Evolutionary conservation across 2,797 vertebrate species (phyloP).

Genomic region (Scyliorhinus canicula): DNA sequence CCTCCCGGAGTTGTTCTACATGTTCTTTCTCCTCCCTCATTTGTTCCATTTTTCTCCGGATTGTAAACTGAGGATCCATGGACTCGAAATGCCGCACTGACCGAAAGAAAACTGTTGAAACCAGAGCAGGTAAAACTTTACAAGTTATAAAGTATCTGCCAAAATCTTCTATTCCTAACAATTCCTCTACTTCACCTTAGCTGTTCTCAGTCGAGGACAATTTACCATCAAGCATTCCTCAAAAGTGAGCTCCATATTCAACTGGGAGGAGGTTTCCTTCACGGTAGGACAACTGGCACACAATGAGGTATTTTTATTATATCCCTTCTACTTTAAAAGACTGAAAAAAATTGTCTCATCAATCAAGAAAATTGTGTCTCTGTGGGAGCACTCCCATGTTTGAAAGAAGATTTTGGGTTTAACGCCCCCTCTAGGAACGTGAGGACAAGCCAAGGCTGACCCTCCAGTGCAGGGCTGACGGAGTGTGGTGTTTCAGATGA

Average conservation of each 20-base stretch:
- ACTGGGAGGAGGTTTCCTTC: neutral
- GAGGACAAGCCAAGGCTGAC: neutral
- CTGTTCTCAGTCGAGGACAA: neutral
- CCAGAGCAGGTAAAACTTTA: neutral
- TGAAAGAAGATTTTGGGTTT: neutral
- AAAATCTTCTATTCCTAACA: neutral
- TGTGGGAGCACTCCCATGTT: no score
- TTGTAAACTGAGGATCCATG: slow-evolving; percentile 89
- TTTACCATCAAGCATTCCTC: neutral
- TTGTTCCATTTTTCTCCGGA: slow-evolving; percentile 93
- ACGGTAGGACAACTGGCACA: neutral
- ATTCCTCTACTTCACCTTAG: neutral
- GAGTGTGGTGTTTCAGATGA: neutral
- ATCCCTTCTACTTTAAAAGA: neutral
- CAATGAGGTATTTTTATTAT: neutral
- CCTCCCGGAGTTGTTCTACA: slow-evolving; percentile 67
- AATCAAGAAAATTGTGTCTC: neutral
- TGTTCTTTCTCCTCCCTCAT: slow-evolving; percentile 84
- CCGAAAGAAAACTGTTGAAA: slow-evolving; percentile 66
- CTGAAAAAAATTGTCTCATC: neutral
- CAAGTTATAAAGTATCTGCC: no score
- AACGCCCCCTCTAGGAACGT: neutral
- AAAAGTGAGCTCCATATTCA: neutral
- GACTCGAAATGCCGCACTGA: slow-evolving; percentile 84
- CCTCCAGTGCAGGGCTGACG: no score